Evolutionary conservation across 1,140 invertebrate species (phyloP).

Genomic region (Sitophilus oryzae): DNA sequence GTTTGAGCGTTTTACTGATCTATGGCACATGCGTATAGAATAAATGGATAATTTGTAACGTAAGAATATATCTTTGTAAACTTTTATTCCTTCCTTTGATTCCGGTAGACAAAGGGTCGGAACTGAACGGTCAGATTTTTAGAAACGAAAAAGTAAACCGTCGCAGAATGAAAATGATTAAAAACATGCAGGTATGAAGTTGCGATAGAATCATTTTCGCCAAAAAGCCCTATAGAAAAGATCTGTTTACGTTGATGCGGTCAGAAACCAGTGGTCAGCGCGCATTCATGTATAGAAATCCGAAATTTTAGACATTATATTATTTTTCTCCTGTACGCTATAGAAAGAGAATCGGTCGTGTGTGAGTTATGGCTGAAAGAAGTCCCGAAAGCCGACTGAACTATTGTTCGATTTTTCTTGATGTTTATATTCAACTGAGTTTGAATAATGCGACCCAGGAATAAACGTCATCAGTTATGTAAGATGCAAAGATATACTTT

Average conservation of each 20-base stretch:
- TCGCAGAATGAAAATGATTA: background rate
- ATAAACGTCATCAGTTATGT: conserved; percentile 21
- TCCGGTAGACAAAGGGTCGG: too few relatives aligned
- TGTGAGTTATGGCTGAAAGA: conserved; percentile 23
- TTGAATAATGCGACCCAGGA: conserved; percentile 19
- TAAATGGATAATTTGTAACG: too few relatives aligned
- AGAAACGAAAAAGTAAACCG: too few relatives aligned
- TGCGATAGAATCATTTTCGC: conserved; percentile 5
- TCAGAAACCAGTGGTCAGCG: conserved; percentile 23
- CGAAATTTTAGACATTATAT: conserved; percentile 5
- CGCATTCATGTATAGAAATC: conserved; percentile 19
- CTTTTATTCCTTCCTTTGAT: too few relatives aligned
- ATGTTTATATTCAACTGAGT: conserved; percentile 28
- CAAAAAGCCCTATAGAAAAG: conserved; percentile 12
- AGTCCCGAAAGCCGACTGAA: conserved; percentile 22
- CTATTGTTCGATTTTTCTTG: conserved; percentile 16
- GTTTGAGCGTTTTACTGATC: too few relatives aligned
- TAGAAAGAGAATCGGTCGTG: too few relatives aligned
- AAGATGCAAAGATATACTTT: conserved; percentile 21
- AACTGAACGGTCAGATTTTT: background rate
- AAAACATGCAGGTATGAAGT: background rate
- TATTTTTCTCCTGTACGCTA: conserved; percentile 18
- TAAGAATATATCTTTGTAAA: too few relatives aligned
- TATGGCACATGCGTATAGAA: too few relatives aligned
- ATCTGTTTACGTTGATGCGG: conserved; percentile 26